phyloP scores from a whole-genome alignment of 1,140 invertebrate genomes.

The Carcinoscorpius rotundicauda region DNA sequence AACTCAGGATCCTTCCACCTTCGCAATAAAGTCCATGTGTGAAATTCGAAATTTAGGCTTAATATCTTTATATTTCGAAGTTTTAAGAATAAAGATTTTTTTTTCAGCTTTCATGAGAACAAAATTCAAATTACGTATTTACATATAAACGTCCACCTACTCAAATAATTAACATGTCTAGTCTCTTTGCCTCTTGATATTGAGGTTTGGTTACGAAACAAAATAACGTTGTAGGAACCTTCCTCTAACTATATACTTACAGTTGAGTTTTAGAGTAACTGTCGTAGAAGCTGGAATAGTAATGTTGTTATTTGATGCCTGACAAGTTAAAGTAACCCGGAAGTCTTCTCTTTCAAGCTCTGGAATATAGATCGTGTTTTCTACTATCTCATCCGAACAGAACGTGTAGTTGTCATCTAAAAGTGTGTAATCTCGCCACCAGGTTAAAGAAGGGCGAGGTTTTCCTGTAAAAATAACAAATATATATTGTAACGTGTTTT shows the following conservation, averaged over 20 bases:
- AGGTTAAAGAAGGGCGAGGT: slow-evolving; percentile 26
- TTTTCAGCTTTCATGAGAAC: no score
- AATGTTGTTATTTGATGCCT: slow-evolving; percentile 65
- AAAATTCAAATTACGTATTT: no score
- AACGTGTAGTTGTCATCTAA: slow-evolving; percentile 25
- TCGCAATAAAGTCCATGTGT: no score
- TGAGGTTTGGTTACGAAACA: no score
- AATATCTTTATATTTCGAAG: no score
- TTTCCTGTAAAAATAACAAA: slow-evolving; percentile 21
- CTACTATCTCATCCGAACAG: slow-evolving; percentile 27
- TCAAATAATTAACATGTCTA: no score
- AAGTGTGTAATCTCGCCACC: slow-evolving; percentile 26
- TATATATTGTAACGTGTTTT: not conserved
- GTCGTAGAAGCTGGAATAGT: slow-evolving; percentile 36
- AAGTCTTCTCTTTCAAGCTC: slow-evolving; percentile 60
- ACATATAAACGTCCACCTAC: no score
- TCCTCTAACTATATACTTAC: slow-evolving; percentile 24
- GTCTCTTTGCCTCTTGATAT: no score
- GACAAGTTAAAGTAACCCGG: slow-evolving; percentile 67
- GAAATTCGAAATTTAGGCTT: no score
- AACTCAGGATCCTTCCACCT: no score
- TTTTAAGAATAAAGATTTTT: no score
- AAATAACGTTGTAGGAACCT: no score
- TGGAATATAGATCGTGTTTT: slow-evolving; percentile 51
- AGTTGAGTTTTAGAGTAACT: slow-evolving; percentile 27